Evolutionary conservation across 2,888 invertebrate genomes (phyloP).

Genomic region (Agrochola circellaris): DNA sequence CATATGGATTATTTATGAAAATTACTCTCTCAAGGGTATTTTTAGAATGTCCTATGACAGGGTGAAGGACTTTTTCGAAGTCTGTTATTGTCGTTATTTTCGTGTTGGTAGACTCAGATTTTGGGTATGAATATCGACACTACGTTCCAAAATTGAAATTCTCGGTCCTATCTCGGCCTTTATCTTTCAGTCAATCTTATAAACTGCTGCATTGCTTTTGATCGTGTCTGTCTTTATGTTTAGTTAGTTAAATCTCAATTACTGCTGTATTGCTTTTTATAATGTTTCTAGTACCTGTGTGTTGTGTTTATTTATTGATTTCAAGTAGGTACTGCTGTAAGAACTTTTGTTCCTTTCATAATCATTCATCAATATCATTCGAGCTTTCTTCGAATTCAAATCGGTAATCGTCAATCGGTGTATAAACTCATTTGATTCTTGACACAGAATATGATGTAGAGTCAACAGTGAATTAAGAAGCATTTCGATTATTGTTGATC

Average conservation of each 20-base stretch:
- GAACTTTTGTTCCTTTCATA: slow-evolving; percentile 6
- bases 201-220: not conserved
- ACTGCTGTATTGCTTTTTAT: not conserved
- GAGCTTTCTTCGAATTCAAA: slow-evolving; percentile 30
- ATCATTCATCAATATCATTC: slow-evolving; percentile 7
- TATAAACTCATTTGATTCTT: slow-evolving; percentile 10
- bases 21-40: slow-evolving; percentile 56
- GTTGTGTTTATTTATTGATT: slow-evolving; percentile 4
- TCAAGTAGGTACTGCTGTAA: not conserved
- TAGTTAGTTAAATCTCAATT: not conserved
- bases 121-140: not conserved
- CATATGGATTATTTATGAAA: slow-evolving; percentile 64
- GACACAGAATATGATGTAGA: slow-evolving; percentile 20
- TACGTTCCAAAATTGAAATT: not conserved
- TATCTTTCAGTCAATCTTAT: not conserved
- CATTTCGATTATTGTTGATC: slow-evolving; percentile 15
- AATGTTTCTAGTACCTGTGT: not conserved
- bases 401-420: too few relatives aligned
- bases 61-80: slow-evolving; percentile 63
- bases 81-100: slow-evolving; percentile 21
- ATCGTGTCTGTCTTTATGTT: slow-evolving; percentile 15
- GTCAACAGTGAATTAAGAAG: not conserved
- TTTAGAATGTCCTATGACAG: slow-evolving; percentile 55
- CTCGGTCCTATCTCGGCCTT: not conserved
- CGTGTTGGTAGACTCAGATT: not conserved